Conservation (phyloP, 2,797 vertebrate genomes). For the Phylloscopus collybita region DNA sequence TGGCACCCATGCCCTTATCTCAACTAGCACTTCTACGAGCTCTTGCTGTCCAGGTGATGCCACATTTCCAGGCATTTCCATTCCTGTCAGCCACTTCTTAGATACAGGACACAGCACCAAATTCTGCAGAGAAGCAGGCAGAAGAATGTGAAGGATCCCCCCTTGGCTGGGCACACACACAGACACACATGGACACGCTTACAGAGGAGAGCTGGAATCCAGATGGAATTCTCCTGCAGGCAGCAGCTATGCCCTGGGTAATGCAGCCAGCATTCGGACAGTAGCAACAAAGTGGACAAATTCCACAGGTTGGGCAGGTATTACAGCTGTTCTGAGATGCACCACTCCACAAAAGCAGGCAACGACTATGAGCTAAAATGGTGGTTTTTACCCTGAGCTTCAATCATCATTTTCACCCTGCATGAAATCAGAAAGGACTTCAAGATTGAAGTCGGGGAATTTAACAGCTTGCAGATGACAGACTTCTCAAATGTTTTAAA, state of each 20-base stretch:
- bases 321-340: not conserved
- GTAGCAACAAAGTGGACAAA: not conserved
- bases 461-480: constrained; percentile 49
- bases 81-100: not conserved
- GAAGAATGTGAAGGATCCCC: not conserved
- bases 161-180: not conserved
- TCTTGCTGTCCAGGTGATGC: not conserved
- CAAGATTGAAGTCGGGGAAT: not conserved
- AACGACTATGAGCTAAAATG: not conserved
- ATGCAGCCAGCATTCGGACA: rapidly evolving
- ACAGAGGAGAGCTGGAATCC: not conserved
- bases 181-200: rapidly evolving
- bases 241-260: not conserved
- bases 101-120: not conserved
- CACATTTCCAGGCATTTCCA: not conserved
- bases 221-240: not conserved
- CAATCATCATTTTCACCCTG: not conserved
- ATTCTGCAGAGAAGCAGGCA: not conserved
- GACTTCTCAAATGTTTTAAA: constrained; percentile 44
- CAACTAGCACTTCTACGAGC: not conserved
- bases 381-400: not conserved
- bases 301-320: not conserved
- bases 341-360: not conserved
- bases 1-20: not conserved
- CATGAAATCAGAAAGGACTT: constrained; percentile 32